Percentiles rank a stretch among this genome's conserved stretches.
These are phyloP conservation scores for Agrypnia vestita DNA, from an alignment of 1,140 invertebrate species.

Conservation along the genomic window DNA sequence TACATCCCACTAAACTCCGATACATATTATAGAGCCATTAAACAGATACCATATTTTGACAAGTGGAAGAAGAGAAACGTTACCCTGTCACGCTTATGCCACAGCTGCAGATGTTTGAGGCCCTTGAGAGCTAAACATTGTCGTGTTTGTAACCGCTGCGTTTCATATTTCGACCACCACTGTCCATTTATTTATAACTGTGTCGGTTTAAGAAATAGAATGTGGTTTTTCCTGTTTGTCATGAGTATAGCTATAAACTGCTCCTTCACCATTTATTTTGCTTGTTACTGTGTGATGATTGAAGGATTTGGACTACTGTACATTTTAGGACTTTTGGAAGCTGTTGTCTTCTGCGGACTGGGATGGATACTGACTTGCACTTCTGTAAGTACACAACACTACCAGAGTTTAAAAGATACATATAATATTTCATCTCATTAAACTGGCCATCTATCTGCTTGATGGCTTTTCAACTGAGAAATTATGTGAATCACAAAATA, in stretches of 20 bases:
- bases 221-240: slow-evolving; percentile 94
- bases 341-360: slow-evolving; percentile 86
- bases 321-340: slow-evolving; percentile 85
- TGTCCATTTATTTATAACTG: slow-evolving; percentile 97
- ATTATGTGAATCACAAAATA: too few relatives aligned
- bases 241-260: slow-evolving; percentile 90
- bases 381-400: slow-evolving; percentile 78
- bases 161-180: slow-evolving; percentile 95
- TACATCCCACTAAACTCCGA: slow-evolving; percentile 92
- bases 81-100: slow-evolving; percentile 90
- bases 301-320: slow-evolving; percentile 90
- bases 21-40: slow-evolving; percentile 90
- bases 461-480: background rate
- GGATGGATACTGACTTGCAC: slow-evolving; percentile 91
- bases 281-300: slow-evolving; percentile 88
- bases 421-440: background rate
- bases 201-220: slow-evolving; percentile 87
- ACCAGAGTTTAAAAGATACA: background rate
- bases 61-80: slow-evolving; percentile 91
- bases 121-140: slow-evolving; percentile 94
- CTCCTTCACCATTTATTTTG: slow-evolving; percentile 90
- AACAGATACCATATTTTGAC: slow-evolving; percentile 91
- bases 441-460: background rate
- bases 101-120: slow-evolving; percentile 90
- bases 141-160: slow-evolving; percentile 92